Base-by-base conservation (phyloP, 2,888 invertebrate species). In the Entomobrya multifasciata region DNA sequence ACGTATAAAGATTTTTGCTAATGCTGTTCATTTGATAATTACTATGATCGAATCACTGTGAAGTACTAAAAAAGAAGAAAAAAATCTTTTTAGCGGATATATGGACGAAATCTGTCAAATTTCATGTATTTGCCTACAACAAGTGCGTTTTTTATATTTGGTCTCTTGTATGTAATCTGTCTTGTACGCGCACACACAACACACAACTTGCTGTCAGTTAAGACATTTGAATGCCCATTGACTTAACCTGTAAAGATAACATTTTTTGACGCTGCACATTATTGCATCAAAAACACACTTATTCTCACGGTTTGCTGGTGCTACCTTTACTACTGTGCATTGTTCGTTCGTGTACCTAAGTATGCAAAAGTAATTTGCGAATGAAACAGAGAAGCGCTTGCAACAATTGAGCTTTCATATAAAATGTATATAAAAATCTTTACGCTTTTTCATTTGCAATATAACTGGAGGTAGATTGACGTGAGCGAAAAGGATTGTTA, bases 291-390 rank as follows among this genome's bases (percentile, higher is more conserved):
- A 44, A 41, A 36, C 20, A 65, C n/a, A 22, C 49, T n/a, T 25
- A 47, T 44, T 70, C 36, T 70, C 47, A 70, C n/a, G 47, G 47
- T 70, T 22, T 15, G 25, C 25, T 70, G 47, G 25, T 70, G 70
- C 47, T 70, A 70, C 0, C 22, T 27, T 27, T 60, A 20, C 55
- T 36, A 65, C 65, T 41, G 20, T 22, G 57, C 57, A 22, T 25
- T 20, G 57, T 57, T 15, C 60, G 27, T 60, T 36, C 36, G 8
- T 36, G 8, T 36, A 36, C n/a, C n/a, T n/a, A n/a, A n/a, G n/a
- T n/a, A n/a, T n/a, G n/a, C n/a, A n/a, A n/a, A n/a, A n/a, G n/a
- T n/a, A n/a, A 25, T 57, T 20, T 52, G 13, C 52, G 17, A 17
- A n/a, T 17, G 20, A 1, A 17, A 17, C n/a, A 49, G 15, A 52